Evolutionary conservation across 2,888 invertebrate species (phyloP), one percentile per base, ranked within the genome.

Genomic region (Timandra comae): DNA sequence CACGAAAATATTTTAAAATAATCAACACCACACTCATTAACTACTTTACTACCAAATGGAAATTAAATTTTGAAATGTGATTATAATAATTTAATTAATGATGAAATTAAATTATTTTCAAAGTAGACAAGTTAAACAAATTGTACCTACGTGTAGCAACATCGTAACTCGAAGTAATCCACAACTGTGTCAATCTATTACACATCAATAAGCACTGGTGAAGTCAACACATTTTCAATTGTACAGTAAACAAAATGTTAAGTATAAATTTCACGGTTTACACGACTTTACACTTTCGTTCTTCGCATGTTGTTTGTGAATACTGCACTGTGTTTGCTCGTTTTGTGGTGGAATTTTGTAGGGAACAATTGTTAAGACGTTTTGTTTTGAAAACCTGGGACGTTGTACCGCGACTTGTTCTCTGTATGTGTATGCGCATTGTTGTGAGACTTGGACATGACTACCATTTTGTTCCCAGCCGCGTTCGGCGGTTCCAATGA

Each of bases 341-440:
- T 80, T 80, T 75, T 79, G 76, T 74, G 55, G 63, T 72, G 65
- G 63, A 75, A 76, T 79, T 80, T 77, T 69, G 60, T 65, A 73
- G 73, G 57, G 61, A 81, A 82, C 82, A 81, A 84, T 80, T 61
- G 80, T 60, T 52, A 55, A 56, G 46, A 52, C 61, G 65, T 60
- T 64, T 69, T 81, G 81, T 84, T 84, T 75, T 81, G 76, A 79
- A 81, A 84, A 80, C 78, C 70, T 62, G 47, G 52, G 57, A 54
- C 64, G 65, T 60, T 63, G 53, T 16, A 16, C 46, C 55, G 57
- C 56, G 43, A 43, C 53, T 62, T 59, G 63, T 66, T 66, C 62
- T 62, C 58, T 54, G 62, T 56, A 48, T 57, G 63, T 69, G 65
- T 59, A 47, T 52, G 59, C 60, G 64, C 75, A 75, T 74, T 77